Evolutionary conservation across 2,113 vertebrate species (phyloP).

Genomic region (Ploceus nigricollis): DNA sequence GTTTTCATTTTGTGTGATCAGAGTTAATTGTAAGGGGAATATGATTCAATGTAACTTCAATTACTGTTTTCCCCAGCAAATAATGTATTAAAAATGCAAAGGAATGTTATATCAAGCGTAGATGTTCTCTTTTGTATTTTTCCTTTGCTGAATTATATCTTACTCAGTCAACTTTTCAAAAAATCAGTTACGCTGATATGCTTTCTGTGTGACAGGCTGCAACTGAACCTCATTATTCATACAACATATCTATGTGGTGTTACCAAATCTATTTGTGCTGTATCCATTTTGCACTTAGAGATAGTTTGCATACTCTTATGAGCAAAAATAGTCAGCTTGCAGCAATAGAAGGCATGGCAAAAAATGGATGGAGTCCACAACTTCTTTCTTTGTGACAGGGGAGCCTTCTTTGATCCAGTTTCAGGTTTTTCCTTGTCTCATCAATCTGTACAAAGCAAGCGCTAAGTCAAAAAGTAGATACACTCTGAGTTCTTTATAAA

Average conservation of each 20-base stretch:
- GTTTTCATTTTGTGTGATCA: neutral
- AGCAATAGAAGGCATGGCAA: conserved; percentile 59
- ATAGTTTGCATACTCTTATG: conserved; percentile 58
- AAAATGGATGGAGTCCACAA: conserved; percentile 39
- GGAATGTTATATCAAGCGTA: neutral
- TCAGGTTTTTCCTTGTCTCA: conserved; percentile 12
- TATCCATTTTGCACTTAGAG: conserved; percentile 69
- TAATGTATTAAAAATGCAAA: neutral
- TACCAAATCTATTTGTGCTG: conserved; percentile 71
- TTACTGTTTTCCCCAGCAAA: neutral
- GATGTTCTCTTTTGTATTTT: neutral
- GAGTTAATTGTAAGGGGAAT: neutral
- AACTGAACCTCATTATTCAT: conserved; percentile 70
- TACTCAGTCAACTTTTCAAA: conserved; percentile 55
- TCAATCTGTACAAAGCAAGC: conserved; percentile 24
- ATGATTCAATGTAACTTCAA: neutral
- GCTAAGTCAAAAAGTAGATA: conserved; percentile 51
- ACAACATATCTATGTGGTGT: conserved; percentile 52
- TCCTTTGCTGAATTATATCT: conserved; percentile 38
- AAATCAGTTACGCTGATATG: conserved; percentile 45
- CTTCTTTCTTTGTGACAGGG: conserved; percentile 32
- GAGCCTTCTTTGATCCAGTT: conserved; percentile 48
- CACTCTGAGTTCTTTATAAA: conserved; percentile 37
- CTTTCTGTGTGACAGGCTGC: conserved; percentile 66
- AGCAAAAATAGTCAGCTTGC: conserved; percentile 65